These are phyloP conservation scores for Colletes gigas DNA, from an alignment of 1,140 invertebrate genomes.

Conservation along the genomic window DNA sequence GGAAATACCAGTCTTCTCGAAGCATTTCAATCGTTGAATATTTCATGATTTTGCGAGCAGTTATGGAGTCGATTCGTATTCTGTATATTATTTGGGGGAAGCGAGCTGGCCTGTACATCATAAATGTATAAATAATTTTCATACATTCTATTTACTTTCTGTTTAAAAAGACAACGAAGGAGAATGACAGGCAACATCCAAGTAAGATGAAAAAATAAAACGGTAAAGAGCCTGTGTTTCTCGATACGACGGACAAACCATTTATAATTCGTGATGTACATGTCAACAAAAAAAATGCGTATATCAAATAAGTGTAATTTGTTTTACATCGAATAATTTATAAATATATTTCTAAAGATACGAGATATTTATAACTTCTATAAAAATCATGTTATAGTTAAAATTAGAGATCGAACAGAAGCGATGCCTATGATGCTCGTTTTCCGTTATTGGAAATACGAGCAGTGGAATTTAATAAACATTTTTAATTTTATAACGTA, in stretches of 20 bases:
- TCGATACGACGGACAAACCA: background rate
- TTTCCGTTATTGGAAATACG: background rate
- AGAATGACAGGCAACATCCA: background rate
- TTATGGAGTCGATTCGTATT: conserved; percentile 47
- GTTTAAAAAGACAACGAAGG: background rate
- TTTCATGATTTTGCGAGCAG: conserved; percentile 43
- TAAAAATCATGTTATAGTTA: conserved; percentile 42
- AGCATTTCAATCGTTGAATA: conserved; percentile 42
- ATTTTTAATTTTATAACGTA: conserved; percentile 36
- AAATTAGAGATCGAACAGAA: conserved; percentile 38
- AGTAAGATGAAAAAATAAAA: background rate
- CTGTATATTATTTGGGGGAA: conserved; percentile 25
- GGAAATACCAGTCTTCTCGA: conserved; percentile 30
- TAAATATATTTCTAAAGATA: conserved; percentile 50
- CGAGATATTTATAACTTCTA: conserved; percentile 50
- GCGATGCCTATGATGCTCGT: conserved; percentile 16
- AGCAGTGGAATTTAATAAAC: conserved; percentile 23
- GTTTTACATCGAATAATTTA: conserved; percentile 52
- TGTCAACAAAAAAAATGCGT: background rate
- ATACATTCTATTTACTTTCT: conserved; percentile 1
- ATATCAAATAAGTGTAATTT: conserved; percentile 42
- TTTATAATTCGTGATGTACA: conserved; percentile 32
- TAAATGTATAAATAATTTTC: conserved; percentile 1
- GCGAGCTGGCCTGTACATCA: conserved; percentile 28
- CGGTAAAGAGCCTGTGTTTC: background rate